phyloP scores from a whole-genome alignment of 2,888 invertebrate genomes.

The Nemurella pictetii region DNA sequence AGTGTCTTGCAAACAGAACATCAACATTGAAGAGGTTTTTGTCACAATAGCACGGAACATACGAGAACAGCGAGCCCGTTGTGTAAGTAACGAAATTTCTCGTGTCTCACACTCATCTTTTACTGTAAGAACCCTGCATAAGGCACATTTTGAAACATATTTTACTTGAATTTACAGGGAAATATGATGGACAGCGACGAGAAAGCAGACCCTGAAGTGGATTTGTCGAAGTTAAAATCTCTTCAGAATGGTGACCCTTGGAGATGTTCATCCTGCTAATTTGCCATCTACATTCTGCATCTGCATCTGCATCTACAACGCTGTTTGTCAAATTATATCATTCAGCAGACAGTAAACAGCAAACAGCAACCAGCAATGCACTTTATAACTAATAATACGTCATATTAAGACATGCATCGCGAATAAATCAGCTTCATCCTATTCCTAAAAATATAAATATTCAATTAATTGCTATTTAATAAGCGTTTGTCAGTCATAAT shows the following conservation, averaged over 20 bases:
- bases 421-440: neutral
- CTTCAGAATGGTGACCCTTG: slow-evolving; percentile 33
- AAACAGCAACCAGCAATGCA: neutral
- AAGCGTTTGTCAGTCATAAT: neutral
- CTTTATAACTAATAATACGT: neutral
- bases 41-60: slow-evolving; percentile 79
- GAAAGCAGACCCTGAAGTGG: slow-evolving; percentile 38
- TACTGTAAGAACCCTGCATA: too few species aligned
- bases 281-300: neutral
- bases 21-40: slow-evolving; percentile 84
- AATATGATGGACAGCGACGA: slow-evolving; percentile 41
- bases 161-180: slow-evolving; percentile 36
- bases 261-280: slow-evolving; percentile 35
- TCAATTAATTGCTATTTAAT: neutral
- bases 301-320: too few species aligned
- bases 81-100: slow-evolving; percentile 57
- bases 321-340: too few species aligned
- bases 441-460: too few species aligned
- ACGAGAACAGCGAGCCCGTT: slow-evolving; percentile 75
- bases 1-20: slow-evolving; percentile 83
- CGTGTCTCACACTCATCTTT: neutral
- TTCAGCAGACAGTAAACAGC: too few species aligned
- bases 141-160: too few species aligned
- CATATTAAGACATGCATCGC: neutral
- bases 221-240: slow-evolving; percentile 36